Base-by-base conservation (phyloP, 64 coral and sea anemone species). In the Actinia equina region DNA sequence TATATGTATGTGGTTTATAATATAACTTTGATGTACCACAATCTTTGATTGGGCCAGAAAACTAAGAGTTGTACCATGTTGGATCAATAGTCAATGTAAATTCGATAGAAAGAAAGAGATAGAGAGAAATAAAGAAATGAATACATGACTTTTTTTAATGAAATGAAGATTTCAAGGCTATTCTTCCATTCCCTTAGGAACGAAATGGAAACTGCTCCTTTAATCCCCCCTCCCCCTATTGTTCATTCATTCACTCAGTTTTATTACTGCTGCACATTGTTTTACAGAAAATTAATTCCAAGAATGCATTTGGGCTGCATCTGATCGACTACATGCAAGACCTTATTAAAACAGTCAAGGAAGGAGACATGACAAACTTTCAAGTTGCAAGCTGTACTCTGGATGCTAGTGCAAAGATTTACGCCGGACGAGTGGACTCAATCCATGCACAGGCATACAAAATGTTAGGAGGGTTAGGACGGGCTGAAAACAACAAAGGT, bases 271-370 rank as follows among this genome's bases (percentile, higher is more conserved):
- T 74, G 25, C 25, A 30, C 1, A 27, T 74, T 27, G 9, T 41
- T 16, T 74, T 0, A 4, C 13, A 99, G 97, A 99, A 99, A 99
- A 99, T 99, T 69, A 99, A 94, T 83, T 87, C 97, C 52, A 99
- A 99, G 82, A 99, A 99, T 93, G 97, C 97, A 22, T 99, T 99
- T 91, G 93, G 91, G 10, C 91, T 99, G 0, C 93, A 93, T 59
- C 41, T 99, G 20, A 99, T 99, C 62, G 97, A 99, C 18, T 95
- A 99, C 86, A 99, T 99, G 97, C 97, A 99, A 91, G 97, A 99
- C n/a, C 82, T 99, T 43, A 89, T 95, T 41, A 93, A 88, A 41
- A 86, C 85, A 23, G 91, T 91, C 26, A 92, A 91, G 76, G 97
- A 99, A 71, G 87, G 93, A 59, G 97, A 90, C 25, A 92, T 93